phyloP scores from a whole-genome alignment of 2,797 vertebrate species.

The Darevskia nairensis region DNA sequence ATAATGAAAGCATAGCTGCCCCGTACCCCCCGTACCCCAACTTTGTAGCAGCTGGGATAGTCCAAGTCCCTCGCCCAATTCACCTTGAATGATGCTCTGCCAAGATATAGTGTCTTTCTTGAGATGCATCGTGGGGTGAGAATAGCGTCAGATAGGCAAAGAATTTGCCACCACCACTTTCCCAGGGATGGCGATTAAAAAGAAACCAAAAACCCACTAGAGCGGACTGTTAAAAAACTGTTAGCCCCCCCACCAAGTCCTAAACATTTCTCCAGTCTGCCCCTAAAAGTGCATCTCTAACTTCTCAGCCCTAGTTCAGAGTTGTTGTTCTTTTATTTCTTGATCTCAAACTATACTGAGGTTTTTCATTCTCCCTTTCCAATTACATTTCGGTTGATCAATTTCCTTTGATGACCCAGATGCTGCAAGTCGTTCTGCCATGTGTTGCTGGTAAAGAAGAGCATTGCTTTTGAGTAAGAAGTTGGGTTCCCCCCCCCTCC shows the following conservation, averaged over 20 bases:
- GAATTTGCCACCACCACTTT: neutral
- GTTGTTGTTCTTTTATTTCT: neutral
- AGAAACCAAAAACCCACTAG: neutral
- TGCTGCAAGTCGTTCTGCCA: neutral
- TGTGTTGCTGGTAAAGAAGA: neutral
- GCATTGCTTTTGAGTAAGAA: neutral
- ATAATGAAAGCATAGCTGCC: too few species aligned
- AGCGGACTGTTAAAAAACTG: neutral
- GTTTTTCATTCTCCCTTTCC: neutral
- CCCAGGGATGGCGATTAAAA: neutral
- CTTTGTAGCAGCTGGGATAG: too few species aligned
- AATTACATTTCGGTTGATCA: fast-evolving
- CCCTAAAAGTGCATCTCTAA: neutral
- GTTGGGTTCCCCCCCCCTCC: neutral
- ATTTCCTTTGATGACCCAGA: constrained; percentile 34
- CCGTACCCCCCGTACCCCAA: too few species aligned
- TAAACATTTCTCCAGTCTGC: neutral
- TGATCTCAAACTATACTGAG: neutral
- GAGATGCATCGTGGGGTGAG: neutral
- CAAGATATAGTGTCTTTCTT: neutral
- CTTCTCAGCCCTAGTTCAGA: neutral
- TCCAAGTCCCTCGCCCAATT: too few species aligned
- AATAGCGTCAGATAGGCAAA: neutral
- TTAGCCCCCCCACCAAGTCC: neutral
- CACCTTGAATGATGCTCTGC: too few species aligned